Percentiles rank a stretch among this genome's conserved stretches.
Evolutionary conservation across 2,888 invertebrate genomes (phyloP).

Genomic region (Encarsia formosa): DNA sequence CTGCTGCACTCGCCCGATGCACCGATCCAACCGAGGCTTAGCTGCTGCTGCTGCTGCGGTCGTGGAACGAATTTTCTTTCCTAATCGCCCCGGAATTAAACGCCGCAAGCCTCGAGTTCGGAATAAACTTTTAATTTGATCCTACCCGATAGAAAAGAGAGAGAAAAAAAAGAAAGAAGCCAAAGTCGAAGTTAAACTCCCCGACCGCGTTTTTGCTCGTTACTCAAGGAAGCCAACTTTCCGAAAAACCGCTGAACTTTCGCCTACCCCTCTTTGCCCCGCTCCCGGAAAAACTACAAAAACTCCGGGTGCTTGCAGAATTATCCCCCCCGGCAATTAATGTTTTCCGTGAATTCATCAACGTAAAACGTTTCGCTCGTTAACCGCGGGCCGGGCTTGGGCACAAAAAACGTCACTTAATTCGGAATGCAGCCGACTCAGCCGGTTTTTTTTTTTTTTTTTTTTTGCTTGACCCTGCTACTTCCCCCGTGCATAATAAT

Average conservation of each 20-base stretch:
- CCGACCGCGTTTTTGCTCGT: neutral
- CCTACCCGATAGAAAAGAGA: too few species aligned
- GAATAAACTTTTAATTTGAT: too few species aligned
- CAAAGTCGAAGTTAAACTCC: too few species aligned
- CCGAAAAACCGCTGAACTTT: neutral
- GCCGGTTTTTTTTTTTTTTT: too few species aligned
- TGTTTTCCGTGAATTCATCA: constrained; percentile 27
- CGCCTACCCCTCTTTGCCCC: too few species aligned
- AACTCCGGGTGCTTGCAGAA: too few species aligned
- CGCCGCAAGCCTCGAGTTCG: constrained; percentile 8
- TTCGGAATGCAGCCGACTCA: constrained; percentile 7
- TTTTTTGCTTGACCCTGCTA: constrained; percentile 23
- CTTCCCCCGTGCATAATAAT: constrained; percentile 19
- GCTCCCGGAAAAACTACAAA: too few species aligned
- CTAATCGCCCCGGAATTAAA: constrained; percentile 32
- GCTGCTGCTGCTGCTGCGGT: constrained; percentile 32
- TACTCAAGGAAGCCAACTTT: neutral
- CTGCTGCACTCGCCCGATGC: constrained; percentile 30
- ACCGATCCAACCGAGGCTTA: constrained; percentile 45
- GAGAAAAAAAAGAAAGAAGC: too few species aligned
- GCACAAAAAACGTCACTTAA: constrained; percentile 25
- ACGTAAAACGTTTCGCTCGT: constrained; percentile 27
- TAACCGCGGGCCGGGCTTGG: constrained; percentile 5
- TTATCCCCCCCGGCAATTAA: constrained; percentile 11
- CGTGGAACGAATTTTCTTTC: neutral